Evolutionary conservation across 2,888 invertebrate genomes (phyloP).

Genomic region (Neria commutata): DNA sequence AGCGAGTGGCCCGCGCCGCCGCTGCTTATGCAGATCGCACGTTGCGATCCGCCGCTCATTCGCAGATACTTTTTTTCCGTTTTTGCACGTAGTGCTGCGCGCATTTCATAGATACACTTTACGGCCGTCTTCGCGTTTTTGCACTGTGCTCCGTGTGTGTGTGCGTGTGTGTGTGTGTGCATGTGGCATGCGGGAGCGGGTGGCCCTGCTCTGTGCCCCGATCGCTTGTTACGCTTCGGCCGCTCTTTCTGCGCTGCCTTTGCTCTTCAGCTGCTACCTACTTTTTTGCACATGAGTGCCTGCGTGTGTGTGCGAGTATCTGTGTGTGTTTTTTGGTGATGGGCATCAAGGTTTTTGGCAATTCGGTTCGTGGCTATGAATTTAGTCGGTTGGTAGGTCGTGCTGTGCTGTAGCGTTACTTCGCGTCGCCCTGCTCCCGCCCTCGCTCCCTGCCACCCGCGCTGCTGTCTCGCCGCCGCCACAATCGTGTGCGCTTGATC

Average conservation of each 20-base stretch:
- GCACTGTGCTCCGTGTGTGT: conserved; percentile 9
- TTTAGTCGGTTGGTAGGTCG: conserved; percentile 57
- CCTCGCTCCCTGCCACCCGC: neutral
- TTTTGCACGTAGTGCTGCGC: conserved; percentile 9
- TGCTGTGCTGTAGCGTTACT: conserved; percentile 26
- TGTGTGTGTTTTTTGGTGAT: conserved; percentile 40
- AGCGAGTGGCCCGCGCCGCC: neutral
- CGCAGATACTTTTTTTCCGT: too few relatives aligned
- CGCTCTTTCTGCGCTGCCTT: conserved; percentile 1
- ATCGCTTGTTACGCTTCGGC: too few relatives aligned
- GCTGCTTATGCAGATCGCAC: conserved; percentile 6
- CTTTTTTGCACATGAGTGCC: conserved; percentile 16
- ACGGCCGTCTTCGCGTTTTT: conserved; percentile 22
- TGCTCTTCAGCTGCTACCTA: conserved; percentile 13
- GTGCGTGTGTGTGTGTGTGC: conserved; percentile 6
- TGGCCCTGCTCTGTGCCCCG: too few relatives aligned
- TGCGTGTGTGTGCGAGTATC: conserved; percentile 15
- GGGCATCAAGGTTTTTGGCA: conserved; percentile 61
- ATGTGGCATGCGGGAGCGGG: neutral
- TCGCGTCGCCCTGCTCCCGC: conserved; percentile 14
- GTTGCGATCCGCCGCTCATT: conserved; percentile 19
- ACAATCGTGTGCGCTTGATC: conserved; percentile 3
- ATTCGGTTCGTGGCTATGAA: conserved; percentile 51
- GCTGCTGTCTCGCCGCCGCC: conserved; percentile 12
- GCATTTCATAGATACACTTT: conserved; percentile 14